phyloP scores from a whole-genome alignment of 2,797 vertebrate genomes.

The Silurus aristotelis region DNA sequence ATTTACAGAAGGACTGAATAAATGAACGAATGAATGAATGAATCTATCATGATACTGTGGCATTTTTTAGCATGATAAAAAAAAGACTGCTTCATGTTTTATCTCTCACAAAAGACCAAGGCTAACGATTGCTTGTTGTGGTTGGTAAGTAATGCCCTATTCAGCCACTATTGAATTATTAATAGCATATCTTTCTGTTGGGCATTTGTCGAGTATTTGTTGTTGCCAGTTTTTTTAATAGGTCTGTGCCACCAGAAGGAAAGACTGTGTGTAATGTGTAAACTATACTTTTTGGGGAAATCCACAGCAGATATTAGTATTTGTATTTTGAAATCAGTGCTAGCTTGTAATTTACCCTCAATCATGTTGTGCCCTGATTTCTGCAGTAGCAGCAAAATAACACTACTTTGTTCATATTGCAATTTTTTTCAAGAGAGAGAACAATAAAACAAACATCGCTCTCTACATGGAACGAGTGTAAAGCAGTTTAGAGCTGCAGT shows the following conservation, averaged over 20 bases:
- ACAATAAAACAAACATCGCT: not conserved
- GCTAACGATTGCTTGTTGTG: not conserved
- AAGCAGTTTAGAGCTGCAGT: not conserved
- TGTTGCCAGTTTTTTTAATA: not conserved
- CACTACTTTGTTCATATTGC: slow-evolving; percentile 1
- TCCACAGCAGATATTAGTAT: not conserved
- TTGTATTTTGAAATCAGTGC: not conserved
- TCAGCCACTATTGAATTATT: slow-evolving; percentile 6
- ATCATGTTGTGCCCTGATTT: not conserved
- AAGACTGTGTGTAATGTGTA: not conserved
- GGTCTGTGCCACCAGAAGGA: not conserved
- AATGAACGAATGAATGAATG: not conserved
- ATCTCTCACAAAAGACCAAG: slow-evolving; percentile 8
- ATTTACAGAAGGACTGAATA: not conserved
- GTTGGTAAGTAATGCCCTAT: not conserved
- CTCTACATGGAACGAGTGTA: not conserved
- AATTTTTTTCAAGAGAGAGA: not conserved
- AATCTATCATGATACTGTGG: not conserved
- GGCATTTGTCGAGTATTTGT: not conserved
- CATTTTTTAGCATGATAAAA: not conserved
- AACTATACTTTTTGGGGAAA: not conserved
- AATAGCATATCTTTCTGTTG: not conserved
- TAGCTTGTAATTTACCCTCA: not conserved
- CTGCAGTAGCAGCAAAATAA: not conserved
- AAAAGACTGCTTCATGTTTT: not conserved